phyloP scores from a whole-genome alignment of 2,797 vertebrate genomes.

The Enteromius thamalakanensis region DNA sequence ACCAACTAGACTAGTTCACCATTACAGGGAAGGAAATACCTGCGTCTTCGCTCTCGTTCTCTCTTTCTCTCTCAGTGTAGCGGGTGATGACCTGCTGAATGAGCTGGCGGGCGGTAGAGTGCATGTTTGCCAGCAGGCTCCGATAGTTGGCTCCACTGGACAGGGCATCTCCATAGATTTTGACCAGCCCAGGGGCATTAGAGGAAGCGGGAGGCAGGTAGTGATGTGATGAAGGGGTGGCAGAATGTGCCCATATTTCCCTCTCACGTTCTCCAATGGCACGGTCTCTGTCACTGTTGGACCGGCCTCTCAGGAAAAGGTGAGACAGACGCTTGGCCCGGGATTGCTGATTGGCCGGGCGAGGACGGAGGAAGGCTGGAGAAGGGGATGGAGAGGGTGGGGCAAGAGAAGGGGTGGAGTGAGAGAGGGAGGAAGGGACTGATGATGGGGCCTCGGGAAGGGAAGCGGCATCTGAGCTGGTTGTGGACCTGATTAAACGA shows the following conservation, averaged over 20 bases:
- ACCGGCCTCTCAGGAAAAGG: constrained; percentile 84
- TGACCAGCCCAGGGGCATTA: constrained; percentile 81
- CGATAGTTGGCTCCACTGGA: constrained; percentile 85
- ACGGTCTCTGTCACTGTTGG: constrained; percentile 81
- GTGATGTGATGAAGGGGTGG: constrained; percentile 78
- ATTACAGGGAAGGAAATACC: constrained; percentile 61
- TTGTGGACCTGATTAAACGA: constrained; percentile 76
- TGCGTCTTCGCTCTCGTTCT: constrained; percentile 78
- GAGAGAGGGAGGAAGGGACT: constrained; percentile 81
- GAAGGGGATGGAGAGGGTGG: constrained; percentile 77
- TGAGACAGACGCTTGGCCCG: constrained; percentile 91
- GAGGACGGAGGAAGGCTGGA: constrained; percentile 79
- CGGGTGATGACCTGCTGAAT: constrained; percentile 84
- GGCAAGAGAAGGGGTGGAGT: constrained; percentile 81
- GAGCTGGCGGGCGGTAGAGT: constrained; percentile 81
- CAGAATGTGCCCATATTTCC: constrained; percentile 77
- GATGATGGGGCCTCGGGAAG: constrained; percentile 78
- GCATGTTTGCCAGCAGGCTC: constrained; percentile 79
- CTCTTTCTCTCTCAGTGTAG: constrained; percentile 81
- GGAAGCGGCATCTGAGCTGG: constrained; percentile 84
- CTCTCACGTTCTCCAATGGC: constrained; percentile 75
- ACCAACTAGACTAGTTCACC: background rate
- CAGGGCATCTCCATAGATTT: constrained; percentile 83
- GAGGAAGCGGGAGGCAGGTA: constrained; percentile 79
- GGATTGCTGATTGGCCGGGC: constrained; percentile 78